Evolutionary conservation across 2,797 vertebrate species (phyloP).

Genomic region (Coracias cyanogaster): DNA sequence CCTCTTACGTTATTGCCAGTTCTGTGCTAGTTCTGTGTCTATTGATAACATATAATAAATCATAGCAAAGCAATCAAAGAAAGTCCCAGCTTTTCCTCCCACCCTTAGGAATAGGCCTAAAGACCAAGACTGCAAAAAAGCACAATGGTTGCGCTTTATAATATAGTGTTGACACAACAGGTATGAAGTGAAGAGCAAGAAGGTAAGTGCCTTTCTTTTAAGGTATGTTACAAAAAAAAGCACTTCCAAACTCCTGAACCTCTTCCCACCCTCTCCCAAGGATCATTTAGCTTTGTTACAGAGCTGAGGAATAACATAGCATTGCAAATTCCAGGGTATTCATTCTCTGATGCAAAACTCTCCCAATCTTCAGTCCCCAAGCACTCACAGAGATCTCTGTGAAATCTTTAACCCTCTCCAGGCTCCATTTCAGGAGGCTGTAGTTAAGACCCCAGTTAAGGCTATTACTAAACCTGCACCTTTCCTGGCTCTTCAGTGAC

Average conservation of each 20-base stretch:
- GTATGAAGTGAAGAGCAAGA: background rate
- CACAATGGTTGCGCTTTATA: background rate
- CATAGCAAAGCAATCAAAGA: background rate
- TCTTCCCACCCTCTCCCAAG: background rate
- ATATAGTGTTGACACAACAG: background rate
- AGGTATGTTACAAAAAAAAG: background rate
- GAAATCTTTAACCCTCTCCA: background rate
- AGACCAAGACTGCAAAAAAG: background rate
- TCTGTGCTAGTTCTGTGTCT: background rate
- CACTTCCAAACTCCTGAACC: background rate
- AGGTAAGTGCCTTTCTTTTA: background rate
- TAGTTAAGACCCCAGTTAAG: background rate
- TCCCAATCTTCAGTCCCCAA: background rate
- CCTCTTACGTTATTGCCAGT: background rate
- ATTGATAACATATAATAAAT: background rate
- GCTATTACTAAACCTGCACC: background rate
- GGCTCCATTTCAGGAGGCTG: background rate
- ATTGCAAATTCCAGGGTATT: background rate
- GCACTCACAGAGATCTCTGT: background rate
- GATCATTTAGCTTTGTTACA: background rate
- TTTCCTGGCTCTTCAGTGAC: constrained; percentile 61
- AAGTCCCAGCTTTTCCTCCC: background rate
- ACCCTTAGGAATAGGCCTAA: background rate
- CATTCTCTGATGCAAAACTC: background rate
- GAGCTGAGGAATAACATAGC: background rate